phyloP scores from a whole-genome alignment of 2,888 invertebrate genomes.

The Cephus spinipes region DNA sequence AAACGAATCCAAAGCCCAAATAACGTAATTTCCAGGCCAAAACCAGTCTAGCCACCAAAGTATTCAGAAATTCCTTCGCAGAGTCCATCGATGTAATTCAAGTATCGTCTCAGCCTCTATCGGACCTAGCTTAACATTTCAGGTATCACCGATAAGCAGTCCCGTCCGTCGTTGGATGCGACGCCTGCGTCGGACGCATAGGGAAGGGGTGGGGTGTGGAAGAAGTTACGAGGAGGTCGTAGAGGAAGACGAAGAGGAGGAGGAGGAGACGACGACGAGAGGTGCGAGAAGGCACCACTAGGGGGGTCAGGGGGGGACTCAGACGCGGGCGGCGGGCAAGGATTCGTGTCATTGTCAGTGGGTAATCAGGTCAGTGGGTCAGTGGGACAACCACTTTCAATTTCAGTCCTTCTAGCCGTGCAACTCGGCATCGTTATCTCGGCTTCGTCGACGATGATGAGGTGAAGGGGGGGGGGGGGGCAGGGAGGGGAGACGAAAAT shows the following conservation, averaged over 20 bases:
- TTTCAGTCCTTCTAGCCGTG: constrained; percentile 62
- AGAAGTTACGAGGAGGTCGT: not conserved
- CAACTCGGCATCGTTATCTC: constrained; percentile 52
- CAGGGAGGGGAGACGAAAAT: constrained; percentile 10
- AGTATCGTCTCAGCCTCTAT: not conserved
- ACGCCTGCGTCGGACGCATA: not conserved
- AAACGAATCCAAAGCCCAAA: not conserved
- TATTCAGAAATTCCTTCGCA: not conserved
- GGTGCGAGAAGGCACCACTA: constrained; percentile 66
- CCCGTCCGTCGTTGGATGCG: not conserved
- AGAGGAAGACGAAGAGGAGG: not conserved
- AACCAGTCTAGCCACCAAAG: not conserved
- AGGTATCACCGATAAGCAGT: not conserved
- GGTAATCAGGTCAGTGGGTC: constrained; percentile 77
- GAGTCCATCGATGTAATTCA: not conserved
- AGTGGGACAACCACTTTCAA: constrained; percentile 69
- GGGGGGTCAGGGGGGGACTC: constrained; percentile 38
- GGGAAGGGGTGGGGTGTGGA: not conserved
- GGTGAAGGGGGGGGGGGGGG: not conserved
- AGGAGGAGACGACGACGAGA: constrained; percentile 30
- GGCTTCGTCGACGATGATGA: not conserved
- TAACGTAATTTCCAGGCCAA: not conserved
- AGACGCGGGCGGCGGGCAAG: constrained; percentile 67
- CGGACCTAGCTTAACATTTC: not conserved
- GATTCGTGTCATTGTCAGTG: constrained; percentile 70